Percentiles rank a stretch among this genome's conserved stretches.
These are phyloP conservation scores for Oryzias curvinotus DNA, from an alignment of 2,113 vertebrate genomes.

Conservation along the genomic window DNA sequence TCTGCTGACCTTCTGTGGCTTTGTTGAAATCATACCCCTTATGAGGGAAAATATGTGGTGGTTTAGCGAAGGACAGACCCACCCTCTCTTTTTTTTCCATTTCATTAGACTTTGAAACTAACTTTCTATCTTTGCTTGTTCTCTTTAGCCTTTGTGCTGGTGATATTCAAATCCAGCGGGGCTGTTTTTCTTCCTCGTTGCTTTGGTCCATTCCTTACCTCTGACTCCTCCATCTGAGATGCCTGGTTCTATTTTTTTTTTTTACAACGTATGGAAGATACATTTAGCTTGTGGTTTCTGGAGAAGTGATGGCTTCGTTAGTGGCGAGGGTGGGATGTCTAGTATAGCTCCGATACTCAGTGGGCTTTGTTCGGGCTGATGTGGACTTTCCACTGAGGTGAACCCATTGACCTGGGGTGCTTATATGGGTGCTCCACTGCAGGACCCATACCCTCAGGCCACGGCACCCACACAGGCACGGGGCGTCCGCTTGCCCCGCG, in stretches of 20 bases:
- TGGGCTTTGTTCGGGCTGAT: constrained; percentile 58
- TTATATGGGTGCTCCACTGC: constrained; percentile 24
- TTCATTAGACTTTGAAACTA: constrained; percentile 14
- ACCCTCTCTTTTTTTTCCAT: constrained; percentile 21
- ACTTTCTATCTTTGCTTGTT: constrained; percentile 27
- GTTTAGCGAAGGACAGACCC: constrained; percentile 50
- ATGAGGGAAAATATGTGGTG: constrained; percentile 74
- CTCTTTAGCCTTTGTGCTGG: neutral
- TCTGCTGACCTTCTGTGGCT: constrained; percentile 69
- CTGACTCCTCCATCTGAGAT: constrained; percentile 18
- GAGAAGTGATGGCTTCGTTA: constrained; percentile 65
- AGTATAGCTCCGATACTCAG: constrained; percentile 44
- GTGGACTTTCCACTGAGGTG: constrained; percentile 68
- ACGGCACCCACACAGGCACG: constrained; percentile 57
- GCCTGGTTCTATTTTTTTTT: constrained; percentile 48
- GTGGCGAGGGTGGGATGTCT: constrained; percentile 48
- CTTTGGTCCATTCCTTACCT: constrained; percentile 34
- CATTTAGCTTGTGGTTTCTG: constrained; percentile 73
- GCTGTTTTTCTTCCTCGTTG: constrained; percentile 15
- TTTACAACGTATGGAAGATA: constrained; percentile 60
- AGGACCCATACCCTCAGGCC: constrained; percentile 40
- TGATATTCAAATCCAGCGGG: too few species aligned
- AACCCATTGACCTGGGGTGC: constrained; percentile 55
- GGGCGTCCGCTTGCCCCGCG: constrained; percentile 61
- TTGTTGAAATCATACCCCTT: constrained; percentile 75